A percentile compares a stretch with the other conserved stretches of the same genome.
Evolutionary conservation across 2,888 invertebrate species (phyloP).

Genomic region (Mesopsocus fuscifrons): DNA sequence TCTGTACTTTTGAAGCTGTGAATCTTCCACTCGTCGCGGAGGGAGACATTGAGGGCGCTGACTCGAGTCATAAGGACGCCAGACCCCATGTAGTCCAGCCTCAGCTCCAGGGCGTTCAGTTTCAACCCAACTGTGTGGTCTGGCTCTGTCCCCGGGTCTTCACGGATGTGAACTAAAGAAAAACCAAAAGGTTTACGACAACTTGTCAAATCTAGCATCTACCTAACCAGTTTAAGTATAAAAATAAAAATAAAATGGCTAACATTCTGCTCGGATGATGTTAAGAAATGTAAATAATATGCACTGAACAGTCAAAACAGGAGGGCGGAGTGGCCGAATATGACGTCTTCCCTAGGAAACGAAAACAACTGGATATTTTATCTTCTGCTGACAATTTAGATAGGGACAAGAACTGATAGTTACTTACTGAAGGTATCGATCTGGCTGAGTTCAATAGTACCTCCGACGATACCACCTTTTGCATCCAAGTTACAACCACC

Average conservation of each 20-base stretch:
- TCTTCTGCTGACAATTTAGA: too few relatives aligned
- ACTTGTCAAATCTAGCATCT: too few relatives aligned
- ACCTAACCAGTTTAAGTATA: neutral
- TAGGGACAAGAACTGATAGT: too few relatives aligned
- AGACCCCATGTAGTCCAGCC: slow-evolving; percentile 98
- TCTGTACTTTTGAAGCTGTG: slow-evolving; percentile 28
- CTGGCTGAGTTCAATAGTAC: slow-evolving; percentile 76
- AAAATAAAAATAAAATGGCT: neutral
- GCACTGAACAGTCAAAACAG: slow-evolving; percentile 11
- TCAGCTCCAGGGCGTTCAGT: slow-evolving; percentile 67
- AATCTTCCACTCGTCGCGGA: slow-evolving; percentile 78
- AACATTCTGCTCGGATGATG: slow-evolving; percentile 3
- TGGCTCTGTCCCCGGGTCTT: slow-evolving; percentile 78
- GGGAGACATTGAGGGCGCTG: slow-evolving; percentile 56
- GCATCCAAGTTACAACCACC: slow-evolving; percentile 86
- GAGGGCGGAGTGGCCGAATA: neutral
- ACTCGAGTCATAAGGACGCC: slow-evolving; percentile 81
- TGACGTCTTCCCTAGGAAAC: too few relatives aligned
- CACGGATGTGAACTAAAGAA: slow-evolving; percentile 58
- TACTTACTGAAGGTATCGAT: slow-evolving; percentile 63
- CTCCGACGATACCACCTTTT: slow-evolving; percentile 94
- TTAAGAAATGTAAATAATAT: neutral
- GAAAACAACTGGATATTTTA: too few relatives aligned
- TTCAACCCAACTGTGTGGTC: slow-evolving; percentile 69
- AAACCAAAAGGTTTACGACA: too few relatives aligned